phyloP scores from a whole-genome alignment of 2,113 vertebrate species.

The Zingel zingel region DNA sequence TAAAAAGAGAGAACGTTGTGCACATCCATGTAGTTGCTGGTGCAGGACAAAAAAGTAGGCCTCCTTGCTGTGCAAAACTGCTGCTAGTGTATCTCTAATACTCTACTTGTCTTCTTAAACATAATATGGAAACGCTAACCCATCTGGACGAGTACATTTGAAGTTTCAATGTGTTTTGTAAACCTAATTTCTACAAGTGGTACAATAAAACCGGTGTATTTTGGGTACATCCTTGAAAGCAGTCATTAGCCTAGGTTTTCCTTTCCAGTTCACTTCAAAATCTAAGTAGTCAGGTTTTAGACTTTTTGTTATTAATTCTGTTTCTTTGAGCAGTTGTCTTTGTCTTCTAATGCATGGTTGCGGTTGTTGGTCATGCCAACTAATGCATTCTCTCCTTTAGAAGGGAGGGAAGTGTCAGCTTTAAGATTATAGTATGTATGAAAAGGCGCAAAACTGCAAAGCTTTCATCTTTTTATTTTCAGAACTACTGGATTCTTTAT shows the following conservation, averaged over 20 bases:
- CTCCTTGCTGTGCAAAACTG: neutral
- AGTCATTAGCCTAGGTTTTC: neutral
- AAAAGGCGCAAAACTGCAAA: slow-evolving; percentile 4
- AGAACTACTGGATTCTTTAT: slow-evolving; percentile 14
- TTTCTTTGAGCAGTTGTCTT: neutral
- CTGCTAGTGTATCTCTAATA: neutral
- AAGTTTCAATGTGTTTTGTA: neutral
- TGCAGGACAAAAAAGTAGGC: neutral
- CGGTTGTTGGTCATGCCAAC: slow-evolving; percentile 8
- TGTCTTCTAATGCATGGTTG: neutral
- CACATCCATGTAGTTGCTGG: no score
- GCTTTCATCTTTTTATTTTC: slow-evolving; percentile 42
- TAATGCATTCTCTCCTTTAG: slow-evolving; percentile 12
- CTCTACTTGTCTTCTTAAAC: neutral
- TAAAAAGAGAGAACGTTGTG: no score
- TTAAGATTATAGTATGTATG: neutral
- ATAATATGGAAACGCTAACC: neutral
- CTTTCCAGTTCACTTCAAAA: neutral
- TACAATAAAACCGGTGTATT: neutral
- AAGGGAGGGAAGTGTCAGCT: slow-evolving; percentile 1
- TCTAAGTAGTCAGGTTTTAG: neutral
- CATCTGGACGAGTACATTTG: neutral
- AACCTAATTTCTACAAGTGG: neutral
- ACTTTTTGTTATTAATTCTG: neutral
- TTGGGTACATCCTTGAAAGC: neutral